Conservation (phyloP, 1,140 invertebrate species). For the Lordiphosa clarofinis region DNA sequence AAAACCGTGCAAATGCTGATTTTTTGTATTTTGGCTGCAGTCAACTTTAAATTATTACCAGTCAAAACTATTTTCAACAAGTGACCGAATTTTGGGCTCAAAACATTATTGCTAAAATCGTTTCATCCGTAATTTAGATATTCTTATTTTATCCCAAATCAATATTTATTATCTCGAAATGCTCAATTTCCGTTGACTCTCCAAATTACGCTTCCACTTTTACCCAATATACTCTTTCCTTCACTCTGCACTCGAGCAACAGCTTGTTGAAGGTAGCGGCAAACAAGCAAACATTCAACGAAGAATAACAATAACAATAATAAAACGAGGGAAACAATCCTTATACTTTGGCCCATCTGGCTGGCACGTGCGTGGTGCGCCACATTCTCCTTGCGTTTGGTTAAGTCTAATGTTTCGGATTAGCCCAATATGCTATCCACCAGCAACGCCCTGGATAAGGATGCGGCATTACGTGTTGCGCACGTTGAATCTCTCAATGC, state of each 20-base stretch:
- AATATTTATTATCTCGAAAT: too few relatives aligned
- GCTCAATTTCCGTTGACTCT: too few relatives aligned
- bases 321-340: constrained; percentile 10
- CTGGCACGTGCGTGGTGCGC: constrained; percentile 37
- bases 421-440: constrained; percentile 13
- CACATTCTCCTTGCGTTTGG: constrained; percentile 18
- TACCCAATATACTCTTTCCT: not conserved
- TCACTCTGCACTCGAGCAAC: constrained; percentile 4
- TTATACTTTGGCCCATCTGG: constrained; percentile 5
- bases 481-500: constrained; percentile 12
- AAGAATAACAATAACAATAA: constrained; percentile 15
- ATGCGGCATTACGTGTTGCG: constrained; percentile 6
- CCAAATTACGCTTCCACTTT: too few relatives aligned
- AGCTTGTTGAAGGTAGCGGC: constrained; percentile 22
- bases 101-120: too few relatives aligned
- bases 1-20: too few relatives aligned
- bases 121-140: too few relatives aligned
- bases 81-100: too few relatives aligned
- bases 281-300: constrained; percentile 15
- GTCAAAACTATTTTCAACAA: too few relatives aligned
- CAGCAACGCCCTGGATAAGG: constrained; percentile 1
- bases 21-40: too few relatives aligned
- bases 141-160: too few relatives aligned
- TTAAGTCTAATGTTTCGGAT: constrained; percentile 12
- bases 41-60: too few relatives aligned